Base-by-base conservation (phyloP, 1,140 invertebrate species). In the Drosophila nikananu region DNA sequence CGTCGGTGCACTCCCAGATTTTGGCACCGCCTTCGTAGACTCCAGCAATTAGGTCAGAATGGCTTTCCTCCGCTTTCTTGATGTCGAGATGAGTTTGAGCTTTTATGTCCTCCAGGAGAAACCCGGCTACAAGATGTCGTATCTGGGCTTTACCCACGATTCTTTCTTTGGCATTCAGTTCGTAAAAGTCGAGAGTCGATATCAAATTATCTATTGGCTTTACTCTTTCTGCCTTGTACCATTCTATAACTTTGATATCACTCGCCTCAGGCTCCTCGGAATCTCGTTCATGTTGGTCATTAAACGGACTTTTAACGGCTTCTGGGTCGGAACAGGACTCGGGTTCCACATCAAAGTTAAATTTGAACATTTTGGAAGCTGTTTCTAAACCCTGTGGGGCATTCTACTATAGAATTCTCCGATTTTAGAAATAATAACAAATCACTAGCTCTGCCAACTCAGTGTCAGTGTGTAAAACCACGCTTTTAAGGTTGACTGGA, bases 1-100 rank as follows among this genome's bases (percentile, higher is more conserved):
- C 97, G 91, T 95, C 94, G 19, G 96, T 97, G 80, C 97, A 97
- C 93, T 98, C 97, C 97, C 97, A 98, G 65, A 98, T 95, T 94
- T 98, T 98, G 25, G 97, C 94, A 17, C 97, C 97, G 79, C 97
- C 96, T 95, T 97, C 96, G 93, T 97, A 97, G 84, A 95, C 94
- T 8, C 95, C 95, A 62, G 95, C 93, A 57, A 96, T 86, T 25
- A 97, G 93, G 93, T 97, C 96, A n/a, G 96, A 96, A 79, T 96
- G 95, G 74, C 94, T 94, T 60, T 95, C 93, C 79, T 96, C 95
- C 9, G 96, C 95, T 78, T 94, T 93, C 62, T 94, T 81, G 39
- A 96, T 93, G 51, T 93, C 92, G 73, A 92, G 62, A 21, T 94
- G 80, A 72, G 93, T 80, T 77, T 86, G 72, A 3, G 52, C 17